Evolutionary conservation across 2,888 invertebrate species (phyloP), one percentile per base, ranked within the genome.

Genomic region (Agrilus mali): DNA sequence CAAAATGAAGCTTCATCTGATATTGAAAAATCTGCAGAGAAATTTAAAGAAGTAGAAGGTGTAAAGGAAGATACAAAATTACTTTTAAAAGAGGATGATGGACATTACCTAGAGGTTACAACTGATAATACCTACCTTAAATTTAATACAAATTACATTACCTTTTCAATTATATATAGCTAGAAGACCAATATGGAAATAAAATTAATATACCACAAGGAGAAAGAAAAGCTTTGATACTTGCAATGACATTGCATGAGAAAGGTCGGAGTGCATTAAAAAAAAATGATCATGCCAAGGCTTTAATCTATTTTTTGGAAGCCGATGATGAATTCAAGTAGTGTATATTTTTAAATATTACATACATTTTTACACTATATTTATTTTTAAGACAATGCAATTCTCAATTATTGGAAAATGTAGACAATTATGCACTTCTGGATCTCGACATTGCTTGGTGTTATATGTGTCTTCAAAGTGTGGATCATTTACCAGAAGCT

Each of bases 371-470:
- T 47, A 41, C n/a, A n/a, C n/a, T n/a, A n/a, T n/a, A n/a, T n/a
- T n/a, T n/a, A 32, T 47, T 50, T 58, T 56, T 36, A 64, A 82
- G 82, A 50, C 75, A 73, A 42, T 84, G 83, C 60, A 70, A 78
- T 17, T 74, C 81, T 0, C 67, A 74, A 17, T 64, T 85, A 40
- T 68, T 89, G 27, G 71, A 78, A 44, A 65, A 74, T 0, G 86
- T 87, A 8, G 89, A 89, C 66, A 90, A 90, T 66, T 86, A 81
- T 66, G 89, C 84, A 0, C 70, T 88, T 5, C 70, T 89, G 31
- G 86, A 87, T 65, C 68, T 90, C 56, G 89, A 90, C 65, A 82
- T 89, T 49, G 81, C 86, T n/a, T 90, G 90, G 89, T 86, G 88
- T 63, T 89, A 89, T 68, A 72, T 88, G 41, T 79, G 81, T 56